Evolutionary conservation across 2,888 invertebrate genomes (phyloP), one percentile per base, ranked within the genome.

Genomic region (Sipha maydis): DNA sequence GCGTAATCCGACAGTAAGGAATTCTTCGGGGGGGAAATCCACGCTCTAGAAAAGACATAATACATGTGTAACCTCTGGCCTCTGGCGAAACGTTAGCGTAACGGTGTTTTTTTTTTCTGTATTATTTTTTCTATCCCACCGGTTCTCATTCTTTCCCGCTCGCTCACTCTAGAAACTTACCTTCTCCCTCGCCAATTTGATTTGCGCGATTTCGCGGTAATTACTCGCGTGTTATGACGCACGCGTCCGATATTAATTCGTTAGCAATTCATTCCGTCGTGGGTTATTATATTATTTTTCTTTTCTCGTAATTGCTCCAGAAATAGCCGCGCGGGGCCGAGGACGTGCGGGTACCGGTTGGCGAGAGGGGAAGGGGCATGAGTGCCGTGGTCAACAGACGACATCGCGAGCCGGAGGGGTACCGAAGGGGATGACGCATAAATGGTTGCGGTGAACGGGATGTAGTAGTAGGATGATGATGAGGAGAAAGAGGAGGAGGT

Each of bases 51-150:
- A 61, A 34, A 73, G 31, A 73, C 19, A 38, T 21, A 21, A 1
- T n/a, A 34, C 4, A 61, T 25, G 21, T 61, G 61, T 25, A 25
- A 25, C 8, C 5, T 61, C 61, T 25, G 25, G 61, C 8, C 21
- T 61, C 25, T 25, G 25, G 61, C 25, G 61, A 61, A 61, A 61
- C n/a, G 38, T 61, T 80, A 34, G 61, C 79, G 34, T 67, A 80
- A 79, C 79, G 34, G 34, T 61, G 54, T 19, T 61, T 61, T 61
- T 61, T 67, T 80, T 38, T n/a, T n/a, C n/a, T n/a, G n/a, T n/a
- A n/a, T n/a, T n/a, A n/a, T n/a, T n/a, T n/a, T n/a, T 48, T 14
- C 14, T 1, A 48, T 48, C 11, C 14, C 48, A 48, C 48, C 61
- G 61, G 8, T 25, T 25, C 61, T 61, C 21, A 25, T 8, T 61